Base-by-base conservation (phyloP, 2,113 vertebrate genomes). In the Microcebus lehilahytsara region DNA sequence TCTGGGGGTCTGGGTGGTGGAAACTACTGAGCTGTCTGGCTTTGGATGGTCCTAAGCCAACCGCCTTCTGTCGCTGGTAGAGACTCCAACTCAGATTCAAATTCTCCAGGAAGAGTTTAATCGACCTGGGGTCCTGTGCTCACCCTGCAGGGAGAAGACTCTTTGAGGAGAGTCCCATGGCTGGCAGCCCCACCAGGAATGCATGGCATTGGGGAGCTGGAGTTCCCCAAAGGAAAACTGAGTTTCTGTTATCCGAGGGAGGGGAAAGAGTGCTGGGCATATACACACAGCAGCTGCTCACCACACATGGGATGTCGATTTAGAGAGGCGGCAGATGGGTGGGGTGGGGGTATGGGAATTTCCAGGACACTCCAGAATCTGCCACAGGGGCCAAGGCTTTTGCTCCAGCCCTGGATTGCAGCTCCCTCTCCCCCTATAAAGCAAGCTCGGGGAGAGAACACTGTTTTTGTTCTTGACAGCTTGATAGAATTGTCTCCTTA, bases 401-500 rank as follows among this genome's bases (percentile, higher is more conserved):
- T 85, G 60, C 81, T 94, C n/a, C 89, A 94, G 72, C 49, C 96
- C 91, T 94, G 89, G 74, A 97, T 75, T 71, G 69, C 19, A 11
- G 72, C 42, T 92, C 83, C 69, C 58, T 80, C 58, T 89, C 75
- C 49, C 60, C 12, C 40, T 62, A 56, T 92, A 97, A 97, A 95
- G 95, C 74, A 89, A 94, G 69, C 81, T 66, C 95, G 90, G 98
- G 91, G 74, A 93, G 95, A 88, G 30, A 93, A 53, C 6, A 5
- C 88, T 80, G 58, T 93, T 94, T 95, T 97, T 98, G 96, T 97
- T 98, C 98, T 94, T 78, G 91, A 97, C 88, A 93, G 96, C 96
- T 98, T 89, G 77, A 96, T 85, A 98, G 96, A 97, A 98, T 97
- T 85, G 93, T 98, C 98, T 98, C 97, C 95, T 97, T 98, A 97